Base-by-base conservation (phyloP, 1,140 invertebrate species). In the Drosophila sproati region DNA sequence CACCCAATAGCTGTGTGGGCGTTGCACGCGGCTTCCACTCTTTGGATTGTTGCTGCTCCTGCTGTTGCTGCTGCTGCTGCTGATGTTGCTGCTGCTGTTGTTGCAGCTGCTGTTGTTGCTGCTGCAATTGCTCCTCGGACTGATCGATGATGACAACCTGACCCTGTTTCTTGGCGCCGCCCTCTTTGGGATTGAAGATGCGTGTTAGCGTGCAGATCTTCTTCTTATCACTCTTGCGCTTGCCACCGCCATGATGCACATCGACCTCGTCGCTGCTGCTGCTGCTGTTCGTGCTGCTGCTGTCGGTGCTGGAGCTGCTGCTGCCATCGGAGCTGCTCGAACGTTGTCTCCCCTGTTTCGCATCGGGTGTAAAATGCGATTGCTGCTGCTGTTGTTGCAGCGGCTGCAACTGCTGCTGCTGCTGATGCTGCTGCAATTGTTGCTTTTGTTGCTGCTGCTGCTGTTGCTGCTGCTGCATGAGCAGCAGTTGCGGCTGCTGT, bases 181-280 rank as follows among this genome's bases (percentile, higher is more conserved):
- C 94, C 63, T 94, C 94, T 7, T 94, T 94, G 28, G 94, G 94
- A 73, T 94, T 94, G 82, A 96, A 96, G 8, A 96, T 88, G 77
- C 95, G 96, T 3, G 95, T 93, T 32, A 96, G 80, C 0, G 95
- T 96, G 68, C 94, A 94, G 73, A 93, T 96, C 90, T 96, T 96
- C 87, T 96, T 96, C 74, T 95, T 96, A 82, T 96, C 82, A 57
- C 80, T 87, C 54, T 88, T 87, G 1, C 79, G 69, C 47, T 87
- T 87, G 57, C 73, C 74, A 47, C 8, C 85, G 77, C 45, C 77
- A 47, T 68, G 71, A 32, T 82, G 78, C 10, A 68, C 57, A 31
- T 78, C 75, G 5, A 82, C 82, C 41, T 90, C 86, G 7, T 90
- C 86, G 3, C 76, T 76, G 55, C 85, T 88, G 55, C 60, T 66